Base-by-base conservation (phyloP, 64 coral and sea anemone species). In the Catalaphyllia jardinei region DNA sequence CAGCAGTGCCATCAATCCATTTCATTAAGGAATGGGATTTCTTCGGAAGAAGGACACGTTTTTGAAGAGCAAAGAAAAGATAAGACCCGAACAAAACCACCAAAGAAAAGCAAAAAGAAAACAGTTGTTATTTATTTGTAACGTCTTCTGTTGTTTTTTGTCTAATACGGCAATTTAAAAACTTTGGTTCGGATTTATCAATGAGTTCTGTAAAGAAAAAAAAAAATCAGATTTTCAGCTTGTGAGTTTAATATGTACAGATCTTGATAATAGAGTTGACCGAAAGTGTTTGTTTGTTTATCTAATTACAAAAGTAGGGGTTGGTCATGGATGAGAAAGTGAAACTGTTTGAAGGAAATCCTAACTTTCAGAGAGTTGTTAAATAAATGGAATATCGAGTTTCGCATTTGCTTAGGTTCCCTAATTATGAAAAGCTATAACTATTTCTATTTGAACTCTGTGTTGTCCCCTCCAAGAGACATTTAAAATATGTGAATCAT, bases 41-140 rank as follows among this genome's bases (percentile, higher is more conserved):
- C 62, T 42, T 50, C 65, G 10, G 65, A 20, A 24, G 33, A 35
- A 81, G 35, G 27, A 85, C 62, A 52, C 1, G 59, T 83, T 65
- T 67, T 35, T 39, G 31, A 65, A 8, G 62, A 85, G 38, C 4
- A 69, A 15, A 17, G 52, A 24, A 52, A 85, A 85, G 38, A 28
- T 2, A 71, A 27, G 11, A 61, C 30, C 15, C 3, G 60, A 4
- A 31, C 5, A 65, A 65, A 83, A 24, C 31, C 19, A 0, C 79
- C 2, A 13, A 71, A 63, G 81, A 51, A 71, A 71, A 1, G 71
- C 15, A 85, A 71, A 29, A 71, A 71, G 81, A 69, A 85, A 85
- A 85, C 35, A 16, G 63, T 6, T 50, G 81, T 85, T 15, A 51
- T 85, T 50, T 85, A 69, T 71, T 49, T 85, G 31, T 71, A 85